Percentiles rank a stretch among this genome's conserved stretches.
These are phyloP conservation scores for Caracal caracal DNA, from an alignment of 2,113 vertebrate genomes.

Conservation along the genomic window DNA sequence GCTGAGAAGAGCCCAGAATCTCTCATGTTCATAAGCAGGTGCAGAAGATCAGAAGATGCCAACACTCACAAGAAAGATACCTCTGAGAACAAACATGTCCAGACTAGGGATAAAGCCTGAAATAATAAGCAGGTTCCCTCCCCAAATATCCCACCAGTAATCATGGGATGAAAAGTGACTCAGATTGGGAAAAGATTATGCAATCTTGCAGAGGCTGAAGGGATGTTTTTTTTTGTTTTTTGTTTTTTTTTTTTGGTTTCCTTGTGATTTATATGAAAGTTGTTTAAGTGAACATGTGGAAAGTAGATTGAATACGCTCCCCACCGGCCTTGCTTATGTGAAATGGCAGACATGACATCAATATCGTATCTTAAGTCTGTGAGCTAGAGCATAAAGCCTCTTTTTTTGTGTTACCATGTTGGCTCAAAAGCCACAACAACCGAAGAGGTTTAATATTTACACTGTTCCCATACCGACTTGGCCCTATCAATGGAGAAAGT, in stretches of 20 bases:
- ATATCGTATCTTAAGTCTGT: not conserved
- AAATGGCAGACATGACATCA: not conserved
- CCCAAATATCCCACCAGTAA: not conserved
- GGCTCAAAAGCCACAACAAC: not conserved
- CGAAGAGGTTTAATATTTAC: not conserved
- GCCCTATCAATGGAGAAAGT: not conserved
- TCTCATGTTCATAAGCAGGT: not conserved
- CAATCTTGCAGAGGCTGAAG: not conserved
- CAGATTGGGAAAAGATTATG: not conserved
- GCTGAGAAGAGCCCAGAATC: not conserved
- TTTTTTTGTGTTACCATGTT: not conserved
- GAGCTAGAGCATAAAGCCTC: not conserved
- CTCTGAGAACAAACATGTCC: not conserved
- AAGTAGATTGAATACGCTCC: not conserved
- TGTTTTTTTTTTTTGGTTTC: not conserved
- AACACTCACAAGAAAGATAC: not conserved
- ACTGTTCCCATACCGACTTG: not conserved
- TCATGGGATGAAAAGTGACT: not conserved
- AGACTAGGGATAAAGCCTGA: not conserved
- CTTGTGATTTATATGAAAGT: not conserved
- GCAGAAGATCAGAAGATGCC: not conserved
- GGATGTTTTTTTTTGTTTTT: not conserved
- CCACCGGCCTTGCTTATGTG: not conserved
- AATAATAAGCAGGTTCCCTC: not conserved
- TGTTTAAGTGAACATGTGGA: not conserved